Evolutionary conservation across 2,797 vertebrate genomes (phyloP).

Genomic region (Microchirus variegatus): DNA sequence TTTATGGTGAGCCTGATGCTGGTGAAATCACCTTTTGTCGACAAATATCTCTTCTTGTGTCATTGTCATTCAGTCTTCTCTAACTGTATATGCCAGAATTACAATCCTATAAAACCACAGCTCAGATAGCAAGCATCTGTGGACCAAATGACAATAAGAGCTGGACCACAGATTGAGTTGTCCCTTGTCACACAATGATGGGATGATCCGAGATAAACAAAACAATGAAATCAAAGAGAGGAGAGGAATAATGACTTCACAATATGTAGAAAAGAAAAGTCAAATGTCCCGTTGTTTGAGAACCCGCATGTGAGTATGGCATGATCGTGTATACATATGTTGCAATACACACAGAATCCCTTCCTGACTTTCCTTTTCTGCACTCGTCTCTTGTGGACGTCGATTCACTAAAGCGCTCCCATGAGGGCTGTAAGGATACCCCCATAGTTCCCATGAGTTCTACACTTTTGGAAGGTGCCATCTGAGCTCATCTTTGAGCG

Average conservation of each 20-base stretch:
- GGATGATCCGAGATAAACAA: slow-evolving; percentile 7
- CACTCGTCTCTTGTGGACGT: too few species aligned
- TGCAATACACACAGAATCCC: slow-evolving; percentile 7
- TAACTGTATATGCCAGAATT: background rate
- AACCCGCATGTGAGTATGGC: slow-evolving; percentile 9
- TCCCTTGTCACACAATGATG: background rate
- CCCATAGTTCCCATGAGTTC: slow-evolving; percentile 33
- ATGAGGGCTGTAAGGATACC: slow-evolving; percentile 9
- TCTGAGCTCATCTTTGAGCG: slow-evolving; percentile 48
- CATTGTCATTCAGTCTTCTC: slow-evolving; percentile 17
- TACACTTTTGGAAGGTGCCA: slow-evolving; percentile 36
- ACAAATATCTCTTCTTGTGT: background rate
- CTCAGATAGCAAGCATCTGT: slow-evolving; percentile 19
- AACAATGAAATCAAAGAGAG: background rate
- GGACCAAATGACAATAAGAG: slow-evolving; percentile 16
- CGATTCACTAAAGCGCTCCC: too few species aligned
- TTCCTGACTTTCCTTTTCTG: slow-evolving; percentile 23
- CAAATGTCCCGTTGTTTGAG: slow-evolving; percentile 10
- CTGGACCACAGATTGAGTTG: slow-evolving; percentile 14
- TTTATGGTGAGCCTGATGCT: slow-evolving; percentile 7
- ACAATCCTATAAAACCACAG: slow-evolving; percentile 3
- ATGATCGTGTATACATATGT: slow-evolving; percentile 3
- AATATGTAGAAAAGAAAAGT: slow-evolving; percentile 8
- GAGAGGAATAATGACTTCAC: slow-evolving; percentile 10
- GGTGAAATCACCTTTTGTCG: slow-evolving; percentile 6